Evolutionary conservation across 37 sponge, comb jelly and placozoan species (phyloP).

Genomic region (Cladorhizidae sp.): DNA sequence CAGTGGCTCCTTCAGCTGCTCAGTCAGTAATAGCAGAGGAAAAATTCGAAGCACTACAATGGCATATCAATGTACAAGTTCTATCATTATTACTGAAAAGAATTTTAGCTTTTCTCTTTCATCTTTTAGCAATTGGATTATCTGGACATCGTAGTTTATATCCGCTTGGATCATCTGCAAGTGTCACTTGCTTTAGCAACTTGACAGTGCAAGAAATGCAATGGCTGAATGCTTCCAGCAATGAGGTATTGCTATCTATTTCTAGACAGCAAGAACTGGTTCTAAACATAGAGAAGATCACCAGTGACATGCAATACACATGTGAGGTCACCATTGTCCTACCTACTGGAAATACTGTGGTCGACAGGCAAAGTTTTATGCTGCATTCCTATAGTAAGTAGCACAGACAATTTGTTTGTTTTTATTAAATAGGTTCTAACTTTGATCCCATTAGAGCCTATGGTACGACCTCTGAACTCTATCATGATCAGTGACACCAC

Average conservation of each 20-base stretch:
- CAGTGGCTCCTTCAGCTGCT: background rate
- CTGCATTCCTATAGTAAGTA: background rate
- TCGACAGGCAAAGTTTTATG: background rate
- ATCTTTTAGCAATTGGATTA: background rate
- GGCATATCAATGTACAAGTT: background rate
- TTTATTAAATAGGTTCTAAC: no score
- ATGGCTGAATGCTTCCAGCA: background rate
- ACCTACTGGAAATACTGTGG: background rate
- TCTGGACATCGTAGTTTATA: background rate
- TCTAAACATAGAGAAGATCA: background rate
- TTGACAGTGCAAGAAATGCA: background rate
- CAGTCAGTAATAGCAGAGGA: background rate
- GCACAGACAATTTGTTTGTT: no score
- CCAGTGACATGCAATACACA: background rate
- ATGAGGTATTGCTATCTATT: background rate
- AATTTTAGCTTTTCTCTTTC: background rate
- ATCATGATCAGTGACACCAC: no score
- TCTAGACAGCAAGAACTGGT: constrained; percentile 10
- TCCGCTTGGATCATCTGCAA: background rate
- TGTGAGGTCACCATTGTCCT: background rate
- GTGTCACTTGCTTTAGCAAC: background rate
- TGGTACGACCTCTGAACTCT: no score
- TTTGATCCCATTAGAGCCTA: no score
- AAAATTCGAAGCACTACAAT: no score
- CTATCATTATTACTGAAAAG: no score